A percentile compares a stretch with the other conserved stretches of the same genome.
These are phyloP conservation scores for Drosophila ohnishii DNA, from an alignment of 1,140 invertebrate genomes.

Conservation along the genomic window DNA sequence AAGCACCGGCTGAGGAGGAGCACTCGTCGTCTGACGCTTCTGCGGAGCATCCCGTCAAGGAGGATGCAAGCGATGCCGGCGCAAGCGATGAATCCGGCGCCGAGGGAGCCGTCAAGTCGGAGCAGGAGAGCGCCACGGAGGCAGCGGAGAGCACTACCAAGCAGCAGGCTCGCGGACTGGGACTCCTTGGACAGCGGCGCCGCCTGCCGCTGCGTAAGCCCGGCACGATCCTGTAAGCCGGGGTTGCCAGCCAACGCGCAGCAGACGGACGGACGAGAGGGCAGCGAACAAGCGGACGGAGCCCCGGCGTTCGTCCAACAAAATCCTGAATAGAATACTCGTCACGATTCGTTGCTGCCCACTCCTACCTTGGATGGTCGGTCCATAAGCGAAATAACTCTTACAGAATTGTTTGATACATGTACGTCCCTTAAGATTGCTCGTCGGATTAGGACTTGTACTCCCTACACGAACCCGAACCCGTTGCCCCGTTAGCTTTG, in stretches of 20 bases:
- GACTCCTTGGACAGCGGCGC: constrained; percentile 85
- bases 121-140: constrained; percentile 82
- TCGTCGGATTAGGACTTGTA: not conserved
- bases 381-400: constrained; percentile 51
- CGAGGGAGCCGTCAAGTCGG: constrained; percentile 57
- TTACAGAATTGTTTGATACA: constrained; percentile 44
- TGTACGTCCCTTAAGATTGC: constrained; percentile 28
- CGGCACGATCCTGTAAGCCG: constrained; percentile 83
- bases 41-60: constrained; percentile 55
- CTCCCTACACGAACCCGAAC: constrained; percentile 1
- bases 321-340: constrained; percentile 37
- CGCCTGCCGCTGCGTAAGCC: constrained; percentile 85
- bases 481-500: constrained; percentile 63
- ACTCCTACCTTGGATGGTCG: constrained; percentile 38
- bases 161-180: constrained; percentile 85
- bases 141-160: constrained; percentile 83
- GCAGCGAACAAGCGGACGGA: not conserved
- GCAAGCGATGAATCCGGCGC: constrained; percentile 45
- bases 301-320: constrained; percentile 3
- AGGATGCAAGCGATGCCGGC: constrained; percentile 43
- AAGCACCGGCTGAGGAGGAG: constrained; percentile 80
- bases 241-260: constrained; percentile 18
- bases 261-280: constrained; percentile 6
- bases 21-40: constrained; percentile 65
- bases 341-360: constrained; percentile 29